These are phyloP conservation scores for Andrena bicolor DNA, from an alignment of 2,888 invertebrate species.

Conservation along the genomic window DNA sequence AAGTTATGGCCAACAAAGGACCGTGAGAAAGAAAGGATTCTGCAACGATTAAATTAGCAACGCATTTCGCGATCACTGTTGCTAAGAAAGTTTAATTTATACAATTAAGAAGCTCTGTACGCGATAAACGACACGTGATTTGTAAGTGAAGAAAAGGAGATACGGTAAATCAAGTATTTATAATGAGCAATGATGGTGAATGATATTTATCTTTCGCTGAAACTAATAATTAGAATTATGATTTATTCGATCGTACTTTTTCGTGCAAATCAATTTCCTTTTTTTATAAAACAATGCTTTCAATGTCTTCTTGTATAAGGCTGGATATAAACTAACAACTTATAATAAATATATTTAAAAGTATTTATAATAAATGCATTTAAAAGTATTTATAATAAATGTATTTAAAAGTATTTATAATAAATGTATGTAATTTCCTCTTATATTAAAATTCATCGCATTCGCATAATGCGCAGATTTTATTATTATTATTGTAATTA, in stretches of 20 bases:
- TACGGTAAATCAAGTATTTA: not conserved
- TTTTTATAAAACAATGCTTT: not conserved
- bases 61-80: not conserved
- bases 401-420: not conserved
- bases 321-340: not conserved
- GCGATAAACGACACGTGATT: not conserved
- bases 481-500: not conserved
- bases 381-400: not conserved
- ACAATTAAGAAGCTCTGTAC: not conserved
- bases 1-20: constrained; percentile 15
- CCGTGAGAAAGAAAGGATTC: constrained; percentile 37
- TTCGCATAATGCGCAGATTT: not conserved
- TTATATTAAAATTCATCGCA: not conserved
- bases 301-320: not conserved
- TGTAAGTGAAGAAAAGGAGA: not conserved
- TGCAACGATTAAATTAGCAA: constrained; percentile 8
- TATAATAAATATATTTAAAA: not conserved
- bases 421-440: not conserved
- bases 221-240: not conserved
- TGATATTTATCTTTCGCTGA: not conserved
- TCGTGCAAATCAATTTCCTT: not conserved
- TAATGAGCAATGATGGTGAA: not conserved
- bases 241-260: not conserved
- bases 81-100: constrained; percentile 8
- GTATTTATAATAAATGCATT: not conserved